Conservation (phyloP, 2,113 vertebrate species). For the Hyla sarda region DNA sequence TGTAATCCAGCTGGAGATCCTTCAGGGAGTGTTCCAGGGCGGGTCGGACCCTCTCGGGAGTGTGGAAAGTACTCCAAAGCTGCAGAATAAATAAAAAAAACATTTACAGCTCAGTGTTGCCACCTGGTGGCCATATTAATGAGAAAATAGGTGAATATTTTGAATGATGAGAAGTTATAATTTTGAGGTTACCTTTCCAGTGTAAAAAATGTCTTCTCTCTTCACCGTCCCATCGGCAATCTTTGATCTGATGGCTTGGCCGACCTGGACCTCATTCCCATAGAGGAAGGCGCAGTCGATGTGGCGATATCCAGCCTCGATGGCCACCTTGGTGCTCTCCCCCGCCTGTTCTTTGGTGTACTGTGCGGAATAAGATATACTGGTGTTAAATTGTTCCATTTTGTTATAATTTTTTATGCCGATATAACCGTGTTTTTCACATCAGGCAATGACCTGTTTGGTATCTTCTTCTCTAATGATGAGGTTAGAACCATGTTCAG, state of each 20-base stretch:
- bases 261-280: slow-evolving; percentile 79
- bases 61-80: slow-evolving; percentile 78
- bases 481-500: too few species aligned
- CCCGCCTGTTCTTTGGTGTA: slow-evolving; percentile 21
- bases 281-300: slow-evolving; percentile 80
- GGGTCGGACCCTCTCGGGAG: slow-evolving; percentile 74
- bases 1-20: slow-evolving; percentile 76
- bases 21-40: slow-evolving; percentile 74
- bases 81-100: slow-evolving; percentile 45
- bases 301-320: slow-evolving; percentile 80
- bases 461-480: too few species aligned
- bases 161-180: background rate
- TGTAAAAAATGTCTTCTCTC: slow-evolving; percentile 81
- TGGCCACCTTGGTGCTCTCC: slow-evolving; percentile 73
- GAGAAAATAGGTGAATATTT: background rate
- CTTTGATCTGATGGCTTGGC: slow-evolving; percentile 75
- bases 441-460: too few species aligned
- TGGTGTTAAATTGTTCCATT: too few species aligned
- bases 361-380: background rate
- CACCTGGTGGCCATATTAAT: background rate
- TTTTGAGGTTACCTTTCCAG: slow-evolving; percentile 72
- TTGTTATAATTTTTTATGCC: too few species aligned
- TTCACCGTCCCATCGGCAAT: slow-evolving; percentile 72
- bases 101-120: background rate
- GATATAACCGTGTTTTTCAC: too few species aligned